These are phyloP conservation scores for Bombus soroeensis DNA, from an alignment of 1,140 invertebrate genomes.

Conservation along the genomic window DNA sequence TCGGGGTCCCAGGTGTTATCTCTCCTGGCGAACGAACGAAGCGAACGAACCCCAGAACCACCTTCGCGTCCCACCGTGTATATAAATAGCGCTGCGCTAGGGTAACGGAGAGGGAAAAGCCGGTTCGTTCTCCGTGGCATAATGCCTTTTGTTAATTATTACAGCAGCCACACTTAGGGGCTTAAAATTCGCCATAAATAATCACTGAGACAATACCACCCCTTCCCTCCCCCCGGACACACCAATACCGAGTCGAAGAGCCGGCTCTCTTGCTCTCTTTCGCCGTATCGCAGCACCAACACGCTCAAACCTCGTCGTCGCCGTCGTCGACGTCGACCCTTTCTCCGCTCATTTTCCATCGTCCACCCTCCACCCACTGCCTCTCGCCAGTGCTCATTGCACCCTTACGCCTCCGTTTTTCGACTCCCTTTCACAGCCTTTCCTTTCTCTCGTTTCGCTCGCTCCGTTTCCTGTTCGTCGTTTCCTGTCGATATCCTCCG, in stretches of 20 bases:
- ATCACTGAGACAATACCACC: conserved; percentile 70
- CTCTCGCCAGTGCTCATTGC: neutral
- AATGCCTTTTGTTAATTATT: conserved; percentile 78
- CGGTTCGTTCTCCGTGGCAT: conserved; percentile 62
- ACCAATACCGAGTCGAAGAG: conserved; percentile 7
- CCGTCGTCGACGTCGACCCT: neutral
- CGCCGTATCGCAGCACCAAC: conserved; percentile 9
- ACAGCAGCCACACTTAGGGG: conserved; percentile 73
- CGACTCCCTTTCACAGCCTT: conserved; percentile 1
- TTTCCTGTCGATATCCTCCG: conserved; percentile 61
- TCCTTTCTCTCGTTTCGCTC: conserved; percentile 47
- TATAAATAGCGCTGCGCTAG: conserved; percentile 48
- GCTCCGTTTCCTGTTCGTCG: conserved; percentile 52
- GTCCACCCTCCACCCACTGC: neutral
- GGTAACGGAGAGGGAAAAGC: conserved; percentile 5
- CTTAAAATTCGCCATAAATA: conserved; percentile 76
- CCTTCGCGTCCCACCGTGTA: conserved; percentile 49
- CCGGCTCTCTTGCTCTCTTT: conserved; percentile 33
- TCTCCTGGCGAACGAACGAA: conserved; percentile 63
- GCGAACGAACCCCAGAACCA: conserved; percentile 28
- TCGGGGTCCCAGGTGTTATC: conserved; percentile 76
- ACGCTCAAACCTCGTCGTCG: neutral
- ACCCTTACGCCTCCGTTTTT: conserved; percentile 23
- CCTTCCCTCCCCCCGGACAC: neutral
- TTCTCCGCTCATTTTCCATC: conserved; percentile 11